These are phyloP conservation scores for Copidosoma floridanum DNA, from an alignment of 1,140 invertebrate species.

Conservation along the genomic window DNA sequence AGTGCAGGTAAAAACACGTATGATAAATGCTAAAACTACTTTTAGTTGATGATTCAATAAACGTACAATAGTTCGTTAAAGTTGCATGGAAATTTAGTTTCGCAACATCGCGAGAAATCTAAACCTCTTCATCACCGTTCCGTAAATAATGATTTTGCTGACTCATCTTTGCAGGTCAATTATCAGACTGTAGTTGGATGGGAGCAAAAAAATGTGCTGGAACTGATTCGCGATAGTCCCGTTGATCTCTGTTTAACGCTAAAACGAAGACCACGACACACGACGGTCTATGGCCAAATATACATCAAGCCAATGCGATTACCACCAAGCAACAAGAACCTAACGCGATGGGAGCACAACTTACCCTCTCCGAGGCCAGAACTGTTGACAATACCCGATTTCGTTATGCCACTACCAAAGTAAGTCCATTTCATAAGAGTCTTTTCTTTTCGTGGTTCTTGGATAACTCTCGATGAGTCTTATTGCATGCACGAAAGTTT, in stretches of 20 bases:
- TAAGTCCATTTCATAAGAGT: constrained; percentile 32
- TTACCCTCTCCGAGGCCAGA: constrained; percentile 66
- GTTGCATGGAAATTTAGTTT: no score
- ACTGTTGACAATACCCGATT: constrained; percentile 65
- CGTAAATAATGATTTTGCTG: constrained; percentile 8
- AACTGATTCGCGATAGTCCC: constrained; percentile 73
- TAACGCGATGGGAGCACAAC: constrained; percentile 67
- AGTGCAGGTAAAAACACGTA: constrained; percentile 76
- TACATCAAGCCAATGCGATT: constrained; percentile 77
- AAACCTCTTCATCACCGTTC: no score
- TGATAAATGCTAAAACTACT: no score
- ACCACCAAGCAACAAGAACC: constrained; percentile 74
- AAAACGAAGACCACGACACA: constrained; percentile 81
- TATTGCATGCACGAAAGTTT: no score
- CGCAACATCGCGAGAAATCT: no score
- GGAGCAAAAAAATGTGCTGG: constrained; percentile 79
- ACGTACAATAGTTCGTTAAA: no score
- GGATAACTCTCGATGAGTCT: no score
- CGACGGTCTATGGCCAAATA: constrained; percentile 79
- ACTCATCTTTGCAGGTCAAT: constrained; percentile 67
- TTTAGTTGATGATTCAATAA: no score
- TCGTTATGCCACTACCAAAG: constrained; percentile 63
- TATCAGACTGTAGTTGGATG: constrained; percentile 91
- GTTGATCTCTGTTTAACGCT: constrained; percentile 79
- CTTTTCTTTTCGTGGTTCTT: no score